These are phyloP conservation scores for Brachionus asplanchnoidis DNA, from an alignment of 1,140 invertebrate species.

Conservation along the genomic window DNA sequence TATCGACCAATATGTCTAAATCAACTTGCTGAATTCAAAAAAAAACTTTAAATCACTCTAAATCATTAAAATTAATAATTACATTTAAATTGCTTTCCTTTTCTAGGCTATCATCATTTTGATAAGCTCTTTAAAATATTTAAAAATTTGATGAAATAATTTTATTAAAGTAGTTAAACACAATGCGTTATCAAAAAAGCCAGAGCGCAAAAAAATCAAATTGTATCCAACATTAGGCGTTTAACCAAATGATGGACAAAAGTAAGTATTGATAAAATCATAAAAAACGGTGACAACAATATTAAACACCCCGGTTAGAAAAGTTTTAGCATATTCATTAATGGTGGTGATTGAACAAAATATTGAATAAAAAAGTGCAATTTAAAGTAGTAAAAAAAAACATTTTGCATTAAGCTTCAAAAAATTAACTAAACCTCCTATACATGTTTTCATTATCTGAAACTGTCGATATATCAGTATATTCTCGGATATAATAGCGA, in stretches of 20 bases:
- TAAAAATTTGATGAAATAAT: background rate
- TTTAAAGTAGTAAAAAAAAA: background rate
- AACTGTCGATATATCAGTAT: conserved; percentile 33
- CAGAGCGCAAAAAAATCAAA: background rate
- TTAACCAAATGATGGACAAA: background rate
- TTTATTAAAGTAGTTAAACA: background rate
- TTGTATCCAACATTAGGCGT: background rate
- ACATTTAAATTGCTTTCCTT: background rate
- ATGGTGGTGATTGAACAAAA: background rate
- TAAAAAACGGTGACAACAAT: background rate
- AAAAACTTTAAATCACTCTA: background rate
- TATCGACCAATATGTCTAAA: background rate
- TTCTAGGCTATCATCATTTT: background rate
- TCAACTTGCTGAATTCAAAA: background rate
- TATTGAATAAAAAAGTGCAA: background rate
- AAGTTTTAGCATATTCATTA: background rate
- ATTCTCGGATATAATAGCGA: conserved; percentile 34
- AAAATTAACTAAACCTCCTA: conserved; percentile 36
- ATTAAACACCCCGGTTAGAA: background rate
- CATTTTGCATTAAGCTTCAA: background rate
- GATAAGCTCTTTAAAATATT: background rate
- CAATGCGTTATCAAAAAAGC: background rate
- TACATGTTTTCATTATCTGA: conserved; percentile 35
- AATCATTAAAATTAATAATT: background rate
- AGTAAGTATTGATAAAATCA: background rate